phyloP scores from a whole-genome alignment of 2,888 invertebrate species.

The Dexiosoma caninum region DNA sequence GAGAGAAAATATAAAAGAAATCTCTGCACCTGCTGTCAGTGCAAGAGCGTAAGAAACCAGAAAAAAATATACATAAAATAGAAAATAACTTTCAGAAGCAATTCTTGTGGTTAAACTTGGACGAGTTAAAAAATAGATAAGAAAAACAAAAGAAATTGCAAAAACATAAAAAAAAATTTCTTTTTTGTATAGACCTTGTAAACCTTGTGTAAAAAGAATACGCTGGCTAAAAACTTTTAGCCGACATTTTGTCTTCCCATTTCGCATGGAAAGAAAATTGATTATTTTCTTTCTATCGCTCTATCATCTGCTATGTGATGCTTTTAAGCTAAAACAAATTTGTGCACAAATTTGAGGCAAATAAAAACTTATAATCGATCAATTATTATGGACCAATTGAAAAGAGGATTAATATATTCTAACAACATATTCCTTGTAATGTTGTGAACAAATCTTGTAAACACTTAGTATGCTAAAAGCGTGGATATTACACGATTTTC shows the following conservation, averaged over 20 bases:
- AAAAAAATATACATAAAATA: constrained; percentile 4
- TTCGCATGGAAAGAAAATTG: constrained; percentile 2
- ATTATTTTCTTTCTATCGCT: background rate
- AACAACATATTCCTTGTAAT: no score
- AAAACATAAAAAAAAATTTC: background rate
- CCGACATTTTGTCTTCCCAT: constrained; percentile 22
- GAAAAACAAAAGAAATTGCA: background rate
- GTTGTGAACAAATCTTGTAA: no score
- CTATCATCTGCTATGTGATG: no score
- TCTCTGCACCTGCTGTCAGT: constrained; percentile 55
- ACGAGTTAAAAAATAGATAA: background rate
- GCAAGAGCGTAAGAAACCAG: constrained; percentile 20
- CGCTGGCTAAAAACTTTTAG: constrained; percentile 41
- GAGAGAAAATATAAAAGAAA: constrained; percentile 3
- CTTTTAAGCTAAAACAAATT: no score
- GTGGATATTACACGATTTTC: no score
- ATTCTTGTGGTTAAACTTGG: constrained; percentile 15
- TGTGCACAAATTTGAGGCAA: no score
- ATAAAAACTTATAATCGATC: no score
- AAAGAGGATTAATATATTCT: no score
- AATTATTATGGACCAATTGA: no score
- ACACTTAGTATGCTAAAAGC: no score
- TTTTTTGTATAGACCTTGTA: constrained; percentile 11
- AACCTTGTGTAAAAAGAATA: constrained; percentile 21
- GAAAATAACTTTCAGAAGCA: background rate